These are phyloP conservation scores for Elgaria multicarinata DNA, from an alignment of 2,113 vertebrate species.

Conservation along the genomic window DNA sequence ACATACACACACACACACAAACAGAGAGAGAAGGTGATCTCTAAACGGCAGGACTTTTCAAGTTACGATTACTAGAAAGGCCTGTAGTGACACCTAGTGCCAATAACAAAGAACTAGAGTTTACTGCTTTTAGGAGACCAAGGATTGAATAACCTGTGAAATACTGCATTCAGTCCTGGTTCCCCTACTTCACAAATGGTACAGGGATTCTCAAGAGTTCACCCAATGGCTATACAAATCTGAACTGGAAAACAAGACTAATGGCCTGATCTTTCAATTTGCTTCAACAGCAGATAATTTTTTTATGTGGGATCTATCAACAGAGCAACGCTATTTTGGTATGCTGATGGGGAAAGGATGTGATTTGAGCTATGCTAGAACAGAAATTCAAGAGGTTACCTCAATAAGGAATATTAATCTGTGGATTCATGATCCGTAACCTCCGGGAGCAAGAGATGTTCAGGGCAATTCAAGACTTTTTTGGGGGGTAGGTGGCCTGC, in stretches of 20 bases:
- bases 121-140: fast-evolving
- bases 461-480: neutral
- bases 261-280: neutral
- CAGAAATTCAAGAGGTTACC: neutral
- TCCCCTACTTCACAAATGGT: neutral
- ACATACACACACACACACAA: too few species aligned
- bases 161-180: neutral
- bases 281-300: neutral
- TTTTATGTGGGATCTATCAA: neutral
- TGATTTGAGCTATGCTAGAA: too few species aligned
- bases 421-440: neutral
- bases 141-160: fast-evolving
- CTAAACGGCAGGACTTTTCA: neutral
- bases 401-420: neutral
- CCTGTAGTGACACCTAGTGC: conserved; percentile 30
- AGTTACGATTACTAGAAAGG: neutral
- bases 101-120: fast-evolving
- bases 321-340: neutral
- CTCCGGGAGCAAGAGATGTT: neutral
- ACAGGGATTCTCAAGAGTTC: neutral
- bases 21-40: neutral
- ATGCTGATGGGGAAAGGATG: neutral
- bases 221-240: neutral
- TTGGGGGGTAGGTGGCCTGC: neutral
- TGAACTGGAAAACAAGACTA: neutral